These are phyloP conservation scores for Meiosimyza platycephala DNA, from an alignment of 2,888 invertebrate species.

Conservation along the genomic window DNA sequence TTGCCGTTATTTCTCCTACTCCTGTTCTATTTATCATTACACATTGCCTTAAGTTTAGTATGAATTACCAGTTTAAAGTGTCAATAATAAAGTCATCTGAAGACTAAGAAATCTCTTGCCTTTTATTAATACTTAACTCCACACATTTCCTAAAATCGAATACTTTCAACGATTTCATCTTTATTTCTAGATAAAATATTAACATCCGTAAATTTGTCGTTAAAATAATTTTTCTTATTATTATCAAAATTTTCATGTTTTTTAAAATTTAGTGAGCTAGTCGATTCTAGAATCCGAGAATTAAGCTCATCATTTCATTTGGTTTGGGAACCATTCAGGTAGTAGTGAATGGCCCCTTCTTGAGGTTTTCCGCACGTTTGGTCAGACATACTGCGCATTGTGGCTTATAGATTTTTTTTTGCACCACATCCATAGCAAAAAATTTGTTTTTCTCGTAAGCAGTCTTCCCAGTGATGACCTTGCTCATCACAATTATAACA, in stretches of 20 bases:
- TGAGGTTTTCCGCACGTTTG: constrained; percentile 13
- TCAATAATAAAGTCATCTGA: no score
- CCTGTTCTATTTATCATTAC: no score
- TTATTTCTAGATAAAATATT: neutral
- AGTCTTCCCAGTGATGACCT: constrained; percentile 27
- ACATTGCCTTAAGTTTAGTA: no score
- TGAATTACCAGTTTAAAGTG: no score
- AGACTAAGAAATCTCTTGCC: no score
- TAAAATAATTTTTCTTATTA: neutral
- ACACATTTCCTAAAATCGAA: no score
- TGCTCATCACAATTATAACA: constrained; percentile 10
- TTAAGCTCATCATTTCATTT: neutral
- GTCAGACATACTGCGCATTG: constrained; percentile 20
- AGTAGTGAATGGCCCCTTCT: neutral
- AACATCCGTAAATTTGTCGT: neutral
- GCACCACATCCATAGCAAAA: neutral
- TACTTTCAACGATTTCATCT: neutral
- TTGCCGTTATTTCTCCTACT: no score
- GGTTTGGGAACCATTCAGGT: constrained; percentile 9
- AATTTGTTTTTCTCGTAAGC: constrained; percentile 14
- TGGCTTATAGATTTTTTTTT: neutral
- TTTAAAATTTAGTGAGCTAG: neutral
- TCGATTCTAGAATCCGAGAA: neutral
- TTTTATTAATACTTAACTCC: no score
- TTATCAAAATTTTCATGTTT: neutral